Evolutionary conservation across 1,140 invertebrate species (phyloP).

Genomic region (Drosophila micromelanica): DNA sequence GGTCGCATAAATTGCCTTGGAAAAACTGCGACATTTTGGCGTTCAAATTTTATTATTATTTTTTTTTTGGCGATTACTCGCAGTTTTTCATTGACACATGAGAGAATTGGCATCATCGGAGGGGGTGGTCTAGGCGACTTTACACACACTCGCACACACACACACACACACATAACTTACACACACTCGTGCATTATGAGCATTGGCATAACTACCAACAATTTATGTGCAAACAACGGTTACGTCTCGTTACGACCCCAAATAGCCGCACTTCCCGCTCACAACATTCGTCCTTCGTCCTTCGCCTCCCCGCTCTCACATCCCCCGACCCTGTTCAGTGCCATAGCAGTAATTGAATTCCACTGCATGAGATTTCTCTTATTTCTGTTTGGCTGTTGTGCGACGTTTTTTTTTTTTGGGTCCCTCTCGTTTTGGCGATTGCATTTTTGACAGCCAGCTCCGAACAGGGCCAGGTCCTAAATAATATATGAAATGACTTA

Average conservation of each 20-base stretch:
- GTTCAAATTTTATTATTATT: slow-evolving; percentile 40
- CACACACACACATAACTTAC: slow-evolving; percentile 10
- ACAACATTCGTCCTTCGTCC: neutral
- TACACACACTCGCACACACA: neutral
- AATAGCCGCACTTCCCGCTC: slow-evolving; percentile 7
- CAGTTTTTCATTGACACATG: slow-evolving; percentile 63
- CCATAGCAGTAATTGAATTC: slow-evolving; percentile 67
- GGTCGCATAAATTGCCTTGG: slow-evolving; percentile 57
- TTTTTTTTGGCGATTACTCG: slow-evolving; percentile 35
- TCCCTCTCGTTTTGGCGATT: slow-evolving; percentile 22
- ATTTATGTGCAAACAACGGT: slow-evolving; percentile 78
- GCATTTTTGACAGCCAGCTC: slow-evolving; percentile 71
- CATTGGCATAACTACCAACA: slow-evolving; percentile 77
- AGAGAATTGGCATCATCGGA: slow-evolving; percentile 29
- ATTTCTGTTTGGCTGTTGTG: slow-evolving; percentile 6
- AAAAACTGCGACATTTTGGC: slow-evolving; percentile 66
- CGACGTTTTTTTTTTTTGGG: neutral
- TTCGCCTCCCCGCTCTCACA: too few species aligned
- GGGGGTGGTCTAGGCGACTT: neutral
- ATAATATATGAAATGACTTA: slow-evolving; percentile 79
- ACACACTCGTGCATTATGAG: slow-evolving; percentile 46
- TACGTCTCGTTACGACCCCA: slow-evolving; percentile 69
- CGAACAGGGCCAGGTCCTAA: slow-evolving; percentile 57
- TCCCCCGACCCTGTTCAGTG: slow-evolving; percentile 25
- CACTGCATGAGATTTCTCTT: slow-evolving; percentile 53